Evolutionary conservation across 2,888 invertebrate species (phyloP).

Genomic region (Dicyrtomina minuta): DNA sequence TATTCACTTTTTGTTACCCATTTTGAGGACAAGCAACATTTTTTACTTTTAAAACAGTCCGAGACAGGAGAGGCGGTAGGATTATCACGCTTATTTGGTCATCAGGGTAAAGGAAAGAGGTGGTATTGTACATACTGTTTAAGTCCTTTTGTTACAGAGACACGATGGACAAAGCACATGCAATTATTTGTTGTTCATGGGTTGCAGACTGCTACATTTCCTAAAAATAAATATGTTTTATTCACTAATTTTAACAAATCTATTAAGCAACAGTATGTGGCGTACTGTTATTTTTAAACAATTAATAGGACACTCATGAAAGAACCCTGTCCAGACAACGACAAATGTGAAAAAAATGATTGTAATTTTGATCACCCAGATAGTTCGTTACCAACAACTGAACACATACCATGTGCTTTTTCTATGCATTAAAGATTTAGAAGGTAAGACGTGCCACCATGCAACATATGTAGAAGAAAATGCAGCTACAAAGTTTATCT

Average conservation of each 20-base stretch:
- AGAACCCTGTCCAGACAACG: neutral
- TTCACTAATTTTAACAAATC: neutral
- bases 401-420: conserved; percentile 31
- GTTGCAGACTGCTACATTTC: neutral
- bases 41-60: too few species aligned
- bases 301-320: neutral
- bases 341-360: neutral
- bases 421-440: neutral
- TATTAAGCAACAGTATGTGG: neutral
- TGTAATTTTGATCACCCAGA: neutral
- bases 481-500: neutral
- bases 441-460: too few species aligned
- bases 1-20: neutral
- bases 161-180: neutral
- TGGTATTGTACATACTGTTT: conserved; percentile 3
- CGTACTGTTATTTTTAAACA: neutral
- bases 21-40: too few species aligned
- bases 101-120: too few species aligned
- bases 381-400: neutral
- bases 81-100: neutral
- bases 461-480: conserved; percentile 7
- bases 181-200: neutral
- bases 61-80: too few species aligned
- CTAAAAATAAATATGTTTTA: neutral
- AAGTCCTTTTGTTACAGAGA: neutral